These are phyloP conservation scores for Ruditapes philippinarum DNA, from an alignment of 1,140 invertebrate species.

Conservation along the genomic window DNA sequence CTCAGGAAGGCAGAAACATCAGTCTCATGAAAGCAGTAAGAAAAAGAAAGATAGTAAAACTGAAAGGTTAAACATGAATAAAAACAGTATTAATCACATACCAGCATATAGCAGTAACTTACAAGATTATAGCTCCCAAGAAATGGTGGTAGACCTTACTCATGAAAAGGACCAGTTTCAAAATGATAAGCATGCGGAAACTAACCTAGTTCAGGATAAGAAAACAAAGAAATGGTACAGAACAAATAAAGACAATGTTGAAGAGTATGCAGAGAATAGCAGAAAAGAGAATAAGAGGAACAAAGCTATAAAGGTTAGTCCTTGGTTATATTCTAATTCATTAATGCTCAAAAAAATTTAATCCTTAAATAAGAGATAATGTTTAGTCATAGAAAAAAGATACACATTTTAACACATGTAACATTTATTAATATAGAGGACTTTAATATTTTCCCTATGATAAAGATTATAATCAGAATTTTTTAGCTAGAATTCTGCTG, in stretches of 20 bases:
- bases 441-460: too few relatives aligned
- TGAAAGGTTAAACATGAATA: not conserved
- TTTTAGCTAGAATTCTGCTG: too few relatives aligned
- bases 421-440: too few relatives aligned
- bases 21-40: not conserved
- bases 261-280: not conserved
- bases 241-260: not conserved
- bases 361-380: too few relatives aligned
- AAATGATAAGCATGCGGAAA: not conserved
- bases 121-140: not conserved
- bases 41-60: not conserved
- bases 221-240: slow-evolving; percentile 58
- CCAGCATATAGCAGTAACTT: not conserved
- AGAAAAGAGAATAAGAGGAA: not conserved
- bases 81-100: not conserved
- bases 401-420: too few relatives aligned
- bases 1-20: too few relatives aligned
- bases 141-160: not conserved
- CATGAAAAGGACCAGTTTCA: not conserved
- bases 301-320: not conserved
- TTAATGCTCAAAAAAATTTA: too few relatives aligned
- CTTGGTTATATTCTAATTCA: too few relatives aligned
- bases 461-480: too few relatives aligned
- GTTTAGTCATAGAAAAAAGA: too few relatives aligned
- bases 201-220: slow-evolving; percentile 39